Evolutionary conservation across 2,797 vertebrate species (phyloP), one percentile per base, ranked within the genome.

Genomic region (Cossypha polioptera): DNA sequence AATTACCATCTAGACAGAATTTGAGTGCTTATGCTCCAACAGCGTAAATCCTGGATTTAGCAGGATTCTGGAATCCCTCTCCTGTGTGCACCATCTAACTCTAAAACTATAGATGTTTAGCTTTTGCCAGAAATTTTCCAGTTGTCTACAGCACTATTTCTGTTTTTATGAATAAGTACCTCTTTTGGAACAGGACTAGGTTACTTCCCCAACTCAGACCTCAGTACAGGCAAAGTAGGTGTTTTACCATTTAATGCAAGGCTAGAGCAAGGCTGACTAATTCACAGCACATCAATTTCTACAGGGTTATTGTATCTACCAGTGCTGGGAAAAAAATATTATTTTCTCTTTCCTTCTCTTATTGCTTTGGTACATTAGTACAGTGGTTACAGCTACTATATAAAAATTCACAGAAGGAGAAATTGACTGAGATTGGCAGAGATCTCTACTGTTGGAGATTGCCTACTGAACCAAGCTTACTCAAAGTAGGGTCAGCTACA

Each of bases 401-500:
- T 7, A 72, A 79, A 91, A 85, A 58, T 12, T 61, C 31, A 28
- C 11, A 57, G 7, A 50, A 59, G 6, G 31, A 77, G 28, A 73
- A 59, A 90, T 14, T 58, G n/a, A 42, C 9, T n/a, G 55, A 53
- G 5, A 8, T 66, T 80, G 12, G 21, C 62, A 50, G 16, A 62
- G 24, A 15, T 50, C 18, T 61, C 26, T 31, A 26, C 48, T 50
- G 15, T 29, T 53, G 3, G 16, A 86, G 38, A 42, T 4, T 7
- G 1, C 24, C 20, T 51, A 24, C 10, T 65, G 45, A 57, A 42
- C 1, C 1, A 2, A 11, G 6, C 3, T 5, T 72, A 19, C 9
- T 36, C 65, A 78, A 63, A 74, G 31, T 16, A 48, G 13, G 1
- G 7, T 33, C 28, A 81, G 25, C 31, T 57, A 48, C 10, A 75